Conservation (phyloP, 2,113 vertebrate species). For the Spea multiplicata region DNA sequence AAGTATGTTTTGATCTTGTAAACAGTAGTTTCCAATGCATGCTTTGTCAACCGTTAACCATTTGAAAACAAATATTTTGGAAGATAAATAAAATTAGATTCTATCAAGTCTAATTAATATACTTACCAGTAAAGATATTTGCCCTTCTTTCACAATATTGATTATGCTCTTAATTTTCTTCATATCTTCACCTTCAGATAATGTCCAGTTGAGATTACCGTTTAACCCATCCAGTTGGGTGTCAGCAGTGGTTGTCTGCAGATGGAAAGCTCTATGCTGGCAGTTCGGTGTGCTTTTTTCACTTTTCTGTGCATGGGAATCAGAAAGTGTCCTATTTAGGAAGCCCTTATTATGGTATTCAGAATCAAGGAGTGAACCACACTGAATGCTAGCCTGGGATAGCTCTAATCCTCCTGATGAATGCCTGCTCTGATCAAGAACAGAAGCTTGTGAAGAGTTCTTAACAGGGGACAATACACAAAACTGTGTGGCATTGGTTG, state of each 20-base stretch:
- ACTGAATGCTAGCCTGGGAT: constrained; percentile 67
- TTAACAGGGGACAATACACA: constrained; percentile 89
- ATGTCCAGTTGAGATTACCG: constrained; percentile 63
- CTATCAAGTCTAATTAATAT: neutral
- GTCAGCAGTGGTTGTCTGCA: constrained; percentile 54
- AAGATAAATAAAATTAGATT: neutral
- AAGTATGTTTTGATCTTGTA: neutral
- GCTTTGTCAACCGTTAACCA: neutral
- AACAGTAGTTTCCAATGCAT: too few species aligned
- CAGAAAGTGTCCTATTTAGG: constrained; percentile 71
- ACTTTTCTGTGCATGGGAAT: constrained; percentile 66
- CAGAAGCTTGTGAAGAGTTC: constrained; percentile 74
- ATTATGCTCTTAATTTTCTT: constrained; percentile 93
- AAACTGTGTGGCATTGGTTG: constrained; percentile 66
- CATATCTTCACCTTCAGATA: constrained; percentile 73
- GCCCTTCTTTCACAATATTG: constrained; percentile 93
- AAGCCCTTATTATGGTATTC: constrained; percentile 72
- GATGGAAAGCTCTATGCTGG: constrained; percentile 70
- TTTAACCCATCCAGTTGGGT: constrained; percentile 67
- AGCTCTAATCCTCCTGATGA: constrained; percentile 64
- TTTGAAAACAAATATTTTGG: neutral
- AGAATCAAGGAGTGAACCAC: constrained; percentile 67
- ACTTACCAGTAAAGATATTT: constrained; percentile 93
- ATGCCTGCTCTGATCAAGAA: constrained; percentile 76
- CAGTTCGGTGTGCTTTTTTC: constrained; percentile 66